These are phyloP conservation scores for Plagodis pulveraria DNA, from an alignment of 2,888 invertebrate species.

Conservation along the genomic window DNA sequence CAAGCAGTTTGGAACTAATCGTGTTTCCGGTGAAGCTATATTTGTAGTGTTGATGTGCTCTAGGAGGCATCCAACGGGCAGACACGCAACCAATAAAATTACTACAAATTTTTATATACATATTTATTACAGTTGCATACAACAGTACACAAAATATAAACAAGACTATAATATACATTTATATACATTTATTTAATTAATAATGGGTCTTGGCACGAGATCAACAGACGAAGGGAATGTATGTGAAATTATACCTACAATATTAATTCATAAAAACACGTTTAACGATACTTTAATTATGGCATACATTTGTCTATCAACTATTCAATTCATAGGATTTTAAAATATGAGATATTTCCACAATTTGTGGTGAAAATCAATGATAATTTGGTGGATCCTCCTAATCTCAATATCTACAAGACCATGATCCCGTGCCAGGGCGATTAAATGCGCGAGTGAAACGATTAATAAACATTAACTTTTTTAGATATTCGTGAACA, in stretches of 20 bases:
- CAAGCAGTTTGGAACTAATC: too few relatives aligned
- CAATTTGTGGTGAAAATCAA: too few relatives aligned
- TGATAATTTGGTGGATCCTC: constrained; percentile 1
- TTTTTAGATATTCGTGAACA: constrained; percentile 25
- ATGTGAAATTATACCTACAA: constrained; percentile 43
- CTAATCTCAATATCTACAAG: constrained; percentile 26
- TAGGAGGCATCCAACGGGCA: not conserved
- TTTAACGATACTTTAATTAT: too few relatives aligned
- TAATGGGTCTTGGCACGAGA: constrained; percentile 52
- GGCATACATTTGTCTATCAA: too few relatives aligned
- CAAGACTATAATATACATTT: constrained; percentile 61
- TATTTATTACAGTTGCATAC: constrained; percentile 79
- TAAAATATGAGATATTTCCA: not conserved
- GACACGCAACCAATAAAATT: constrained; percentile 25
- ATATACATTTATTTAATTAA: constrained; percentile 66
- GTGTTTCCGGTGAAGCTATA: not conserved
- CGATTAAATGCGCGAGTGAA: constrained; percentile 65
- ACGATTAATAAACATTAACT: constrained; percentile 43
- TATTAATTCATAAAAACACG: too few relatives aligned
- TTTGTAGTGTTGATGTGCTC: not conserved
- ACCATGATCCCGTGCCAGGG: constrained; percentile 52
- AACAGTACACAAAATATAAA: constrained; percentile 76
- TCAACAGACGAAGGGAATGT: constrained; percentile 69
- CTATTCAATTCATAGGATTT: too few relatives aligned
- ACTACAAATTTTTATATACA: constrained; percentile 67